These are phyloP conservation scores for Petrocephalus schoutedeni DNA, from an alignment of 2,797 vertebrate species.

Conservation along the genomic window DNA sequence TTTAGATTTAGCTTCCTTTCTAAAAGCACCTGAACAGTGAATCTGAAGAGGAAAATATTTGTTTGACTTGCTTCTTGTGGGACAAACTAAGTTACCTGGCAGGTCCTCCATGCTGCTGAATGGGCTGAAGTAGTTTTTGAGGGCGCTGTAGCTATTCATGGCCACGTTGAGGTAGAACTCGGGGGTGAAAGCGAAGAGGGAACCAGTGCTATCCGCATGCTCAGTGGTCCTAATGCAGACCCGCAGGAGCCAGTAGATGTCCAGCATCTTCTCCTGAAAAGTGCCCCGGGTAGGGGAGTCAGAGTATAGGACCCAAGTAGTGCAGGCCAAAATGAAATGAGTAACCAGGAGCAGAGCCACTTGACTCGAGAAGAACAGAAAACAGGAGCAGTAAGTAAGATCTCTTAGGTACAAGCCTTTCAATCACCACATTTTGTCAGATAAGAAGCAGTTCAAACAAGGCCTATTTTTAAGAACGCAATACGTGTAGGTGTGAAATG, in stretches of 20 bases:
- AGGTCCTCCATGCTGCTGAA: conserved; percentile 92
- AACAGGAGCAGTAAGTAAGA: not conserved
- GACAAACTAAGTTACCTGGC: conserved; percentile 65
- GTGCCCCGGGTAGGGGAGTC: not conserved
- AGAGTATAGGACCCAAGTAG: not conserved
- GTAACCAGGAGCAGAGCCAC: not conserved
- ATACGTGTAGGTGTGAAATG: not conserved
- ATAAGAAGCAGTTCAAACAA: not conserved
- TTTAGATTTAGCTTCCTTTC: not conserved
- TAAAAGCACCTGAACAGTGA: not conserved
- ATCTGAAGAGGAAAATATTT: not conserved
- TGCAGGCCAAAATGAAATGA: not conserved
- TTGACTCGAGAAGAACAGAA: not conserved
- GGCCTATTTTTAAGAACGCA: not conserved
- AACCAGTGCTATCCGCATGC: conserved; percentile 78
- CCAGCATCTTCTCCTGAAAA: conserved; percentile 90
- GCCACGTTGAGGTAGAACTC: conserved; percentile 97
- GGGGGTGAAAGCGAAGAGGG: conserved; percentile 84
- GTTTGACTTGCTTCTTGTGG: not conserved
- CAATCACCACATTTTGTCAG: not conserved
- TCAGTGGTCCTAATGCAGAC: conserved; percentile 87
- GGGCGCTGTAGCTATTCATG: conserved; percentile 96
- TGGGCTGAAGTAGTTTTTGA: conserved; percentile 97
- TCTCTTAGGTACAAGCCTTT: not conserved
- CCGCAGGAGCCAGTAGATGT: conserved; percentile 88